A percentile compares a stretch with the other conserved stretches of the same genome.
Conservation (phyloP, 2,113 vertebrate genomes). For the Chrysochloris asiatica region DNA sequence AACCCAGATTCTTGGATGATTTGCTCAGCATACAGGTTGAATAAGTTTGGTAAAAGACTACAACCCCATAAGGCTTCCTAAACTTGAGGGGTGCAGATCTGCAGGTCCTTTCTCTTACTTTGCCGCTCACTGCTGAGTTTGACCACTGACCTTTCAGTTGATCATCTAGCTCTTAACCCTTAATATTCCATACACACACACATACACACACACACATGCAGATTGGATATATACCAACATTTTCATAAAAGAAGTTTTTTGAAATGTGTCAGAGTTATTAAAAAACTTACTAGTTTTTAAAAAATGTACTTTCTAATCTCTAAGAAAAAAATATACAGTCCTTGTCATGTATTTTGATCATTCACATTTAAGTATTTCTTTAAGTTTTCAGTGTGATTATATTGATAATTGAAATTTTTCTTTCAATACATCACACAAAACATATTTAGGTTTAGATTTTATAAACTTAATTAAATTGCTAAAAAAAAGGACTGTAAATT, state of each 20-base stretch:
- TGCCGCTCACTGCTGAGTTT: neutral
- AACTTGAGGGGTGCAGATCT: neutral
- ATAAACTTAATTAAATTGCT: conserved; percentile 64
- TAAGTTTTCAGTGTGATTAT: too few species aligned
- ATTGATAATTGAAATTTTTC: conserved; percentile 53
- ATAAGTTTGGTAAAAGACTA: too few species aligned
- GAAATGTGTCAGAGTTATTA: too few species aligned
- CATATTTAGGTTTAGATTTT: conserved; percentile 54
- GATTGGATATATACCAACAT: neutral
- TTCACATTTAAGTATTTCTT: conserved; percentile 58
- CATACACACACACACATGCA: neutral
- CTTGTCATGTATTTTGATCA: conserved; percentile 48
- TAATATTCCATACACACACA: neutral
- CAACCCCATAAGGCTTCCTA: neutral
- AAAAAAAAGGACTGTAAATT: conserved; percentile 40
- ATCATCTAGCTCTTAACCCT: neutral
- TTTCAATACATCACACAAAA: conserved; percentile 52
- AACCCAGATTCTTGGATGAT: too few species aligned
- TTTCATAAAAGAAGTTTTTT: conserved; percentile 22
- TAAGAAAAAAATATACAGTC: conserved; percentile 6
- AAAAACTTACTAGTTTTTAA: neutral
- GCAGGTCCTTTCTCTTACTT: neutral
- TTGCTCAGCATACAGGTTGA: too few species aligned
- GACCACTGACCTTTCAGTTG: neutral
- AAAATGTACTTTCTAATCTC: neutral